Conservation (phyloP, 2,797 vertebrate species). For the Lophotriccus pileatus region DNA sequence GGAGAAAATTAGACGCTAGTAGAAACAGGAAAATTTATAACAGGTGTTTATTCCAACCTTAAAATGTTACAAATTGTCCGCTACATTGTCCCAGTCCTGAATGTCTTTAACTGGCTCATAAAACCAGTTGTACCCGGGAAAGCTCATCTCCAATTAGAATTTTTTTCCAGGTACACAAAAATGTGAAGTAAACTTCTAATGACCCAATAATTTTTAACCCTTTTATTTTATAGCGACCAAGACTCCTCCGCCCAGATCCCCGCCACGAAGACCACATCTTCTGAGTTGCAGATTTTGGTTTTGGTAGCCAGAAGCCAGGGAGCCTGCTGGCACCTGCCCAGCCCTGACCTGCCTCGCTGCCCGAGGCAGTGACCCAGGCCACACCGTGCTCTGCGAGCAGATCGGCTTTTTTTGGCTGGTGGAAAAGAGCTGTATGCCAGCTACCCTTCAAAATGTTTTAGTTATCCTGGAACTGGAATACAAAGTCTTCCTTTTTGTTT, state of each 20-base stretch:
- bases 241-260: not conserved
- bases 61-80: not conserved
- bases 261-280: not conserved
- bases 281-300: not conserved
- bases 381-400: not conserved
- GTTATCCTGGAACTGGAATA: not conserved
- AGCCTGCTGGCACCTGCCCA: not conserved
- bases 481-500: not conserved
- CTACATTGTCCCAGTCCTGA: not conserved
- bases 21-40: not conserved
- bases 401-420: not conserved
- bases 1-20: not conserved
- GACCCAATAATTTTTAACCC: not conserved
- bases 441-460: not conserved
- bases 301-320: not conserved
- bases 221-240: not conserved
- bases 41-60: conserved; percentile 22
- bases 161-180: not conserved
- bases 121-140: not conserved
- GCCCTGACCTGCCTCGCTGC: not conserved
- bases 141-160: not conserved
- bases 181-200: not conserved
- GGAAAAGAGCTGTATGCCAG: not conserved
- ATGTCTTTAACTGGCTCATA: conserved; percentile 1
- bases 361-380: not conserved